These are phyloP conservation scores for Conus canariensis DNA, from an alignment of 2,888 invertebrate species.

Conservation along the genomic window DNA sequence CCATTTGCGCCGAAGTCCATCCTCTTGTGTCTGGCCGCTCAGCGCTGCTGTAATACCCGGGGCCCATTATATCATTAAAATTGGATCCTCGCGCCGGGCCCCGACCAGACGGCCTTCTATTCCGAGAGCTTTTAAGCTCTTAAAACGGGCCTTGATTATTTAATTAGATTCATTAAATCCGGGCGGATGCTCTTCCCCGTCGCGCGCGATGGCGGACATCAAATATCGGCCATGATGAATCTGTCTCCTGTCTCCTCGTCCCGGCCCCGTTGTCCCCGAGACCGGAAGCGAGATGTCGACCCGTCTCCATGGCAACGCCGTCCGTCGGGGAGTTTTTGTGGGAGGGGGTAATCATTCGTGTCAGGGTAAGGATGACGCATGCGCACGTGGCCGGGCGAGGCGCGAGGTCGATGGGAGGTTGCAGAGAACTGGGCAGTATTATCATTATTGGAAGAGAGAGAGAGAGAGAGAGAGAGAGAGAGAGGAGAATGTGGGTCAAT, in stretches of 20 bases:
- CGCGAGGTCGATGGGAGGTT: background rate
- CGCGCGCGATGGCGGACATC: slow-evolving; percentile 29
- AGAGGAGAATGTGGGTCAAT: too few species aligned
- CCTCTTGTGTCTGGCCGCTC: background rate
- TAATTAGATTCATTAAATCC: slow-evolving; percentile 42
- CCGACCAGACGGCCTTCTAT: background rate
- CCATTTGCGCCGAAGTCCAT: background rate
- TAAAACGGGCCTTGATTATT: slow-evolving; percentile 40
- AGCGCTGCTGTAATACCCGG: background rate
- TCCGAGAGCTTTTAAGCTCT: slow-evolving; percentile 35
- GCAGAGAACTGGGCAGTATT: too few species aligned
- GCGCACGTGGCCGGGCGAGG: slow-evolving; percentile 27
- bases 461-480: too few species aligned
- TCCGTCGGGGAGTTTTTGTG: background rate
- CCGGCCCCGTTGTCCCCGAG: slow-evolving; percentile 25
- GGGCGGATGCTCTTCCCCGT: slow-evolving; percentile 30
- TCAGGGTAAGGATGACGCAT: slow-evolving; percentile 36
- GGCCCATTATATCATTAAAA: slow-evolving; percentile 25
- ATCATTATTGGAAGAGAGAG: background rate
- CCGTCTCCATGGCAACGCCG: slow-evolving; percentile 36
- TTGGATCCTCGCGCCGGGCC: background rate
- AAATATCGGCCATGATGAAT: slow-evolving; percentile 39
- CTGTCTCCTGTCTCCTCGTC: background rate
- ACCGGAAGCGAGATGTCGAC: slow-evolving; percentile 39
- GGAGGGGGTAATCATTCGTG: slow-evolving; percentile 33